A percentile compares a stretch with the other conserved stretches of the same genome.
Evolutionary conservation across 2,113 vertebrate species (phyloP).

Genomic region (Sander vitreus): DNA sequence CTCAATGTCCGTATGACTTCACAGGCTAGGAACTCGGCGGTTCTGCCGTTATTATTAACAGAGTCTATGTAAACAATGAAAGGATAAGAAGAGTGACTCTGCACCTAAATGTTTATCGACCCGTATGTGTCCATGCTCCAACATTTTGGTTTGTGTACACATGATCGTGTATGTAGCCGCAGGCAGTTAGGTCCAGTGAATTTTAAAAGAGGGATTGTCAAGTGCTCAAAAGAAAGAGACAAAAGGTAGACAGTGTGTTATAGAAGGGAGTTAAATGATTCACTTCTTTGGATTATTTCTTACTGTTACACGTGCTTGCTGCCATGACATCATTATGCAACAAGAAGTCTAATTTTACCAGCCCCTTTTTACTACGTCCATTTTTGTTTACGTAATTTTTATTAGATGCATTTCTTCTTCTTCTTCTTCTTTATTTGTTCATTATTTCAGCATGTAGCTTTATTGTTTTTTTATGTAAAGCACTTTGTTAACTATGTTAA

Average conservation of each 20-base stretch:
- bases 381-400: no score
- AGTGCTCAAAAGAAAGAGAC: background rate
- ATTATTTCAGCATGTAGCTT: background rate
- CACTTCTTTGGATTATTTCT: background rate
- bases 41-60: slow-evolving; percentile 41
- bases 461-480: background rate
- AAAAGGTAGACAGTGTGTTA: background rate
- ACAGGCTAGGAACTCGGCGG: slow-evolving; percentile 55
- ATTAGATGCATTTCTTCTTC: background rate
- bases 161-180: fast-evolving
- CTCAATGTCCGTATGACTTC: slow-evolving; percentile 67
- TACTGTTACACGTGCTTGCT: background rate
- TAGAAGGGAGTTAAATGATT: background rate
- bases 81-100: slow-evolving; percentile 21
- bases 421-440: background rate
- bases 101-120: background rate
- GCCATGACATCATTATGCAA: background rate
- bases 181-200: background rate
- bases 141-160: background rate
- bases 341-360: no score
- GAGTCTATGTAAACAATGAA: slow-evolving; percentile 48
- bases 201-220: background rate
- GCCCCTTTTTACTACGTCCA: no score
- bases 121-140: background rate
- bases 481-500: background rate